Conservation (phyloP, 2,797 vertebrate genomes). For the Ispidina picta region DNA sequence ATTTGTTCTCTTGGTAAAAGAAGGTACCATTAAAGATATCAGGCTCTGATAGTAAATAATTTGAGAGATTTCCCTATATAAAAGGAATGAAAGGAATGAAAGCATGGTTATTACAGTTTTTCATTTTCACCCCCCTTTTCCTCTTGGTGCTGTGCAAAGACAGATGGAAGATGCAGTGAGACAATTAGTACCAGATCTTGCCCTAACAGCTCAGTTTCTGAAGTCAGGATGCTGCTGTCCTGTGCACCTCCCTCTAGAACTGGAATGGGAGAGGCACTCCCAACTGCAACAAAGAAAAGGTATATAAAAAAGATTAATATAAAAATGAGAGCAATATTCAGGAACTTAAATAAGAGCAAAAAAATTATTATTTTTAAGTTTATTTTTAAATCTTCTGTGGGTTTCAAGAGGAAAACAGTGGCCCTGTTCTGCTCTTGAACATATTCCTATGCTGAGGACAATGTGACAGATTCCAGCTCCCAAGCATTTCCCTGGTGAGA, state of each 20-base stretch:
- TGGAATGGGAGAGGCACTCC: neutral
- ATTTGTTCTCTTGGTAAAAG: constrained; percentile 42
- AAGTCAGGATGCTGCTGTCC: neutral
- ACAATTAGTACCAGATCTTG: neutral
- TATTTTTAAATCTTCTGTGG: neutral
- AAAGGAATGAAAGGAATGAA: neutral
- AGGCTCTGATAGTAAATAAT: neutral
- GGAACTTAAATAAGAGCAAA: neutral
- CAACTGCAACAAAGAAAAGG: neutral
- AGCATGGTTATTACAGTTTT: neutral
- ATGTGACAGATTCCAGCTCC: neutral
- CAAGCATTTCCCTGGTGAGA: neutral
- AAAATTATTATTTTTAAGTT: neutral
- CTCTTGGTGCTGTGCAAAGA: neutral
- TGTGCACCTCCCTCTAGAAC: neutral
- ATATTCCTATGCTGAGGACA: neutral
- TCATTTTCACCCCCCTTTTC: neutral
- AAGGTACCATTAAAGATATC: constrained; percentile 18
- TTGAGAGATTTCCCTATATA: neutral
- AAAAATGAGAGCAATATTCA: neutral
- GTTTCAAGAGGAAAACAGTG: neutral
- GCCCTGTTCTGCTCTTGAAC: neutral
- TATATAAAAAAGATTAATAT: neutral
- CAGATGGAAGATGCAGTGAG: neutral
- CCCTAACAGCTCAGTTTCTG: neutral